Percentiles rank a stretch among this genome's conserved stretches.
phyloP scores from a whole-genome alignment of 2,888 invertebrate genomes.

The Alloplasta piceator region DNA sequence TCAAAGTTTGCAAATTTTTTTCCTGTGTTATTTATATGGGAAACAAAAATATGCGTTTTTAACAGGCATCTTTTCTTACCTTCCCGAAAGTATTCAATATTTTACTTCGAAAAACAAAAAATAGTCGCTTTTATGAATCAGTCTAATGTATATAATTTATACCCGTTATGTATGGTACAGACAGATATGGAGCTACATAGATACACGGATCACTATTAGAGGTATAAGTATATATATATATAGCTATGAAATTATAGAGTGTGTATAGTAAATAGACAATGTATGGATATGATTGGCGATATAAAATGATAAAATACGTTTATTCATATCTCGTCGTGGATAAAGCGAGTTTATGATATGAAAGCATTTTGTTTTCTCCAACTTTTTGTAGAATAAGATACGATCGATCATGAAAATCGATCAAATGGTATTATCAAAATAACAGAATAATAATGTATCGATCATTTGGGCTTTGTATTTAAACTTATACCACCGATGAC shows the following conservation, averaged over 20 bases:
- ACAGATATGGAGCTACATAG: conserved; percentile 78
- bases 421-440: not conserved
- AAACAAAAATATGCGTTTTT: too few species aligned
- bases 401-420: conserved; percentile 24
- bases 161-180: conserved; percentile 73
- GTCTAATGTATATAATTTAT: conserved; percentile 72
- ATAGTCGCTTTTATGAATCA: too few species aligned
- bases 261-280: conserved; percentile 59
- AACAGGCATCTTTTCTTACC: too few species aligned
- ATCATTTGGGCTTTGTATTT: not conserved
- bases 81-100: too few species aligned
- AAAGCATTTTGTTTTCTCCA: not conserved
- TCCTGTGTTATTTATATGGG: too few species aligned
- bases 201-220: conserved; percentile 75
- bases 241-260: conserved; percentile 67
- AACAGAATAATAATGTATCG: not conserved
- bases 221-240: conserved; percentile 50
- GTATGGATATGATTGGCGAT: conserved; percentile 67
- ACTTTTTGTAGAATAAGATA: not conserved
- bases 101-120: too few species aligned
- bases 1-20: too few species aligned
- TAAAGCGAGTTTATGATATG: conserved; percentile 12
- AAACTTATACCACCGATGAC: not conserved
- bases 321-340: conserved; percentile 44
- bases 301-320: conserved; percentile 61